Conservation (phyloP, 2,888 invertebrate genomes). For the Plagodis pulveraria region DNA sequence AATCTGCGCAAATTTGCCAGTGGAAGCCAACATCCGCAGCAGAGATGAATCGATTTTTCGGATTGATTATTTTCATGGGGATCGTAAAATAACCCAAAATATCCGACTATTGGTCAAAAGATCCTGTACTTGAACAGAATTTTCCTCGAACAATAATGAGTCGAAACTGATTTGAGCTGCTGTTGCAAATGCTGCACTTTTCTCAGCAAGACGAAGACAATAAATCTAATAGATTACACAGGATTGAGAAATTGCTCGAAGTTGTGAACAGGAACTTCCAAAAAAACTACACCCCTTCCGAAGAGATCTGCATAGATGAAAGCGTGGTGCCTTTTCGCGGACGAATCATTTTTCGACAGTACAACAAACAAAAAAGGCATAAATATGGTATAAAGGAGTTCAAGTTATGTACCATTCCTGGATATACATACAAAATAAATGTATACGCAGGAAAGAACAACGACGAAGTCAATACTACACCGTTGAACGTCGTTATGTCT, state of each 20-base stretch:
- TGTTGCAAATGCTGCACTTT: background rate
- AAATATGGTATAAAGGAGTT: conserved; percentile 1
- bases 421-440: too few relatives aligned
- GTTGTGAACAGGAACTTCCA: background rate
- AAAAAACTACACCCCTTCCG: background rate
- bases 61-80: background rate
- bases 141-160: background rate
- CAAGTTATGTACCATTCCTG: too few relatives aligned
- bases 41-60: background rate
- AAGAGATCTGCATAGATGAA: background rate
- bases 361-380: background rate
- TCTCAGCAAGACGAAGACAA: background rate
- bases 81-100: background rate
- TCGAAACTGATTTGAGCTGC: background rate
- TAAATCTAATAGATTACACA: background rate
- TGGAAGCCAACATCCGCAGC: background rate
- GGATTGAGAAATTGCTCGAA: background rate
- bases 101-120: background rate
- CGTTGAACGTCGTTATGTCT: too few relatives aligned
- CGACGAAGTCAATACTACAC: too few relatives aligned
- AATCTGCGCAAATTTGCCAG: background rate
- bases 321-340: background rate
- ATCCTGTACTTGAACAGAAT: background rate
- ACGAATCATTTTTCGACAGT: background rate
- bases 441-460: too few relatives aligned